These are phyloP conservation scores for Melanotaenia pygmaea DNA, from an alignment of 2,797 vertebrate species.

Conservation along the genomic window DNA sequence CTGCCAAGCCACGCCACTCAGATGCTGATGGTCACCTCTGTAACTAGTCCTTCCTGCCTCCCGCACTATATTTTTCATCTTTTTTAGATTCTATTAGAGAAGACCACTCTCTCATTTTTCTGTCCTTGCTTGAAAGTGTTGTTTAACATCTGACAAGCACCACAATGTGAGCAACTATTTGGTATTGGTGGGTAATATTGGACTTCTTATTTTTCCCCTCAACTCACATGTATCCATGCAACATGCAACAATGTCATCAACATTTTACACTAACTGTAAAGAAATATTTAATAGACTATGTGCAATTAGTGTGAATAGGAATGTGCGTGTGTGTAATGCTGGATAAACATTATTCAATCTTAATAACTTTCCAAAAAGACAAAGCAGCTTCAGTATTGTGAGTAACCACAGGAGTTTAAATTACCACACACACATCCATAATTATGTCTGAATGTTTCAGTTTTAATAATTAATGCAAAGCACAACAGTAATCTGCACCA, in stretches of 20 bases:
- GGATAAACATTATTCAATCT: conserved; percentile 7
- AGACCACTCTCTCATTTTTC: conserved; percentile 84
- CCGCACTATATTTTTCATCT: conserved; percentile 86
- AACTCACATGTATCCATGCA: conserved; percentile 21
- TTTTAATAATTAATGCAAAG: conserved; percentile 68
- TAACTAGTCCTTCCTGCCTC: conserved; percentile 85
- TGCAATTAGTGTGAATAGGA: neutral
- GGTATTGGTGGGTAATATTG: conserved; percentile 55
- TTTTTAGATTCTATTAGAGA: conserved; percentile 84
- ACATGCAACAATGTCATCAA: conserved; percentile 19
- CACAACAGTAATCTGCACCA: conserved; percentile 57
- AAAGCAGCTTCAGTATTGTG: conserved; percentile 23
- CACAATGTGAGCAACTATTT: conserved; percentile 69
- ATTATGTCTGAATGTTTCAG: conserved; percentile 57
- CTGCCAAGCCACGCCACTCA: conserved; percentile 75
- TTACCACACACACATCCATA: conserved; percentile 57
- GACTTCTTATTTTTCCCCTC: conserved; percentile 56
- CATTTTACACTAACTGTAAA: conserved; percentile 32
- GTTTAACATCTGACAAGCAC: conserved; percentile 85
- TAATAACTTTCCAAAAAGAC: conserved; percentile 30
- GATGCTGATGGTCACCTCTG: conserved; percentile 86
- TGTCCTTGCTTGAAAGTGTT: conserved; percentile 85
- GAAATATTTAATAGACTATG: conserved; percentile 25
- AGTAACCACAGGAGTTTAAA: conserved; percentile 25
- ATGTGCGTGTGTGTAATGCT: neutral